Evolutionary conservation across 64 coral and sea anemone species (phyloP).

Genomic region (Hydrozoanthus tunicans): DNA sequence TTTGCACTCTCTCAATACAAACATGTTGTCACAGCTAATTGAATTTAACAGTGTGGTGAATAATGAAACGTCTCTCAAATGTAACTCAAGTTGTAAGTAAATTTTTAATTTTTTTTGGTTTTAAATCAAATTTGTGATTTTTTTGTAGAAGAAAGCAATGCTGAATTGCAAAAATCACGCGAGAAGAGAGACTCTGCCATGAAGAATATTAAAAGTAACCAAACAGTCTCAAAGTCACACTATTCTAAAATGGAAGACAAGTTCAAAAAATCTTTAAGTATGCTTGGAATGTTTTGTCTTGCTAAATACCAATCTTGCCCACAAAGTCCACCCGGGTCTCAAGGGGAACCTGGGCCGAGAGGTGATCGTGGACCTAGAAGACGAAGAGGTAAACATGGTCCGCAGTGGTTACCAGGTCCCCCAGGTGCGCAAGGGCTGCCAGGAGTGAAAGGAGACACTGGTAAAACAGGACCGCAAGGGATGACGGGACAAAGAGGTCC

Average conservation of each 20-base stretch:
- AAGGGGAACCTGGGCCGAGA: neutral
- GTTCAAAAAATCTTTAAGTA: too few relatives aligned
- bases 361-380: neutral
- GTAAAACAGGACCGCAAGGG: neutral
- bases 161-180: too few relatives aligned
- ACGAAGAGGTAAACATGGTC: neutral
- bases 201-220: neutral
- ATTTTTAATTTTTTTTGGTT: too few relatives aligned
- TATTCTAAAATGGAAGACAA: neutral
- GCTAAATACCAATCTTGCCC: slow-evolving; percentile 7
- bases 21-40: too few relatives aligned
- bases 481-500: neutral
- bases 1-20: too few relatives aligned
- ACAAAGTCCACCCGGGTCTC: neutral
- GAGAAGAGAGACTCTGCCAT: neutral
- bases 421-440: neutral
- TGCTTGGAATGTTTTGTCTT: neutral
- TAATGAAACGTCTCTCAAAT: too few relatives aligned
- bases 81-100: too few relatives aligned
- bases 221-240: neutral
- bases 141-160: too few relatives aligned
- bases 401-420: neutral
- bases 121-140: too few relatives aligned
- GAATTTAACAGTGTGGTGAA: too few relatives aligned
- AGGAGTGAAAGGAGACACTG: neutral